These are phyloP conservation scores for Epirrita christyi DNA, from an alignment of 2,888 invertebrate genomes.

Conservation along the genomic window DNA sequence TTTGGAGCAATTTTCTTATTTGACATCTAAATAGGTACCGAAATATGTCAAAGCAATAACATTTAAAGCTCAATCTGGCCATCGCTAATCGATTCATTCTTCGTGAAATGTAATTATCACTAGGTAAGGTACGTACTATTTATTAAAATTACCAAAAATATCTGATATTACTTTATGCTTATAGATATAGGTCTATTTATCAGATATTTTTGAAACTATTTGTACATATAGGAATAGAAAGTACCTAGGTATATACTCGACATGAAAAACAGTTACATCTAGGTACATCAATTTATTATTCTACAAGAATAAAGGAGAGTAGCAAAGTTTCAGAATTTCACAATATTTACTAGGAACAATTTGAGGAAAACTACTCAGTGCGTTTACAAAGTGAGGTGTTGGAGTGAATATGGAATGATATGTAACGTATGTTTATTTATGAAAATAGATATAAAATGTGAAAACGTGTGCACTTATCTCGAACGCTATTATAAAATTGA, in stretches of 20 bases:
- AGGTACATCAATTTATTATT: neutral
- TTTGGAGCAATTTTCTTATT: slow-evolving; percentile 17
- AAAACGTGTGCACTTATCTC: neutral
- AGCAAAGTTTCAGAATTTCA: slow-evolving; percentile 12
- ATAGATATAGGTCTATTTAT: neutral
- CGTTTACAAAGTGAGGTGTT: slow-evolving; percentile 23
- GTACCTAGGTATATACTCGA: neutral
- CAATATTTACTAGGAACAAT: neutral
- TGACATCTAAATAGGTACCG: neutral
- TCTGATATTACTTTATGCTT: neutral
- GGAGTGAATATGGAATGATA: slow-evolving; percentile 32
- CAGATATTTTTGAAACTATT: neutral
- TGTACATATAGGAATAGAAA: neutral
- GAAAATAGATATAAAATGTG: slow-evolving; percentile 30
- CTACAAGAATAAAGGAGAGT: slow-evolving; percentile 9
- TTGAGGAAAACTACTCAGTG: slow-evolving; percentile 1
- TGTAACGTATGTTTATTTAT: slow-evolving; percentile 33
- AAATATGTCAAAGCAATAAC: slow-evolving; percentile 4
- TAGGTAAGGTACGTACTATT: neutral
- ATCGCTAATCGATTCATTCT: slow-evolving; percentile 13
- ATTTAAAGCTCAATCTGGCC: slow-evolving; percentile 15
- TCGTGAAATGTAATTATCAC: neutral
- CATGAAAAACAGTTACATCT: neutral
- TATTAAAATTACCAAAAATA: neutral
- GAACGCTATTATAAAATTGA: neutral